phyloP scores from a whole-genome alignment of 2,113 vertebrate genomes.

The Regulus satrapa region DNA sequence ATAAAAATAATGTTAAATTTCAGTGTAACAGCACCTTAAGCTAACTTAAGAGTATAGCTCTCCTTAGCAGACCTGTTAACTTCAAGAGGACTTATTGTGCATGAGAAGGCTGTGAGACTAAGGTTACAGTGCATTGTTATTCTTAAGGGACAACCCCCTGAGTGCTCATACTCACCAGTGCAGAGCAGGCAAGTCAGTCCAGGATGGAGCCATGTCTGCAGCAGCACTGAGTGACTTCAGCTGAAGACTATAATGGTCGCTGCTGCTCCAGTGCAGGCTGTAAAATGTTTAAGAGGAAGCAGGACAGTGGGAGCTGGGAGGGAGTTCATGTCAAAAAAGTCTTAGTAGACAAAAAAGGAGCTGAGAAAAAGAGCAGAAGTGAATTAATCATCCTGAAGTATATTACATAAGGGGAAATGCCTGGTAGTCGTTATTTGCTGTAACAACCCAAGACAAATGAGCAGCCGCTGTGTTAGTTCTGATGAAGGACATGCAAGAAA shows the following conservation, averaged over 20 bases:
- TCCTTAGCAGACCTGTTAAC: not conserved
- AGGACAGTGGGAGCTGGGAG: not conserved
- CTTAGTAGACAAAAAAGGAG: constrained; percentile 77
- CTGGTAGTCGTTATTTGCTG: constrained; percentile 83
- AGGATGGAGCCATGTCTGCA: not conserved
- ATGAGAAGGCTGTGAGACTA: not conserved
- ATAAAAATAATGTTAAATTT: not conserved
- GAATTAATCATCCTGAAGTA: constrained; percentile 86
- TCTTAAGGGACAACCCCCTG: not conserved
- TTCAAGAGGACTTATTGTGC: not conserved
- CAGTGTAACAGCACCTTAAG: not conserved
- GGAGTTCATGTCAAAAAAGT: constrained; percentile 69
- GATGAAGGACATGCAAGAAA: constrained; percentile 82
- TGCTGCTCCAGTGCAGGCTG: not conserved
- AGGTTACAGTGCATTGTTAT: not conserved
- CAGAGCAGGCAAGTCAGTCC: not conserved
- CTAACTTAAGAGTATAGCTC: not conserved
- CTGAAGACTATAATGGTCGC: not conserved
- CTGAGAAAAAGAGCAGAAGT: constrained; percentile 64
- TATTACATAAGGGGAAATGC: constrained; percentile 79
- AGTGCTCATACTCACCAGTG: fast-evolving
- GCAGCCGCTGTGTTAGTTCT: constrained; percentile 71
- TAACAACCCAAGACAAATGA: constrained; percentile 90
- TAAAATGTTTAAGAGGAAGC: not conserved
- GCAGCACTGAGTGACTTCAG: not conserved